Base-by-base conservation (phyloP, 1,140 invertebrate genomes). In the Thaumetopoea pityocampa region DNA sequence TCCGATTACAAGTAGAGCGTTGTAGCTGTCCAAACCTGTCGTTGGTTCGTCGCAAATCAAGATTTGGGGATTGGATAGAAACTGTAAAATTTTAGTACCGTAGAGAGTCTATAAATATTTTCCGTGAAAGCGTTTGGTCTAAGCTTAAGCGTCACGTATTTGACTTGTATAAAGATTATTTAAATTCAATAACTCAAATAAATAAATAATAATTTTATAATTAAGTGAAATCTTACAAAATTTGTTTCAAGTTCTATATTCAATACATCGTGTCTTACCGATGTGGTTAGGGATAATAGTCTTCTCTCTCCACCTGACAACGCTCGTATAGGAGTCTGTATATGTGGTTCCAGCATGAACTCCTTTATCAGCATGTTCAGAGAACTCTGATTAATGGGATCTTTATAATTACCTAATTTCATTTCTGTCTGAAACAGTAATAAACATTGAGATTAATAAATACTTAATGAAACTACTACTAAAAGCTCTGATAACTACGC, bases 41-140 rank as follows among this genome's bases (percentile, higher is more conserved):
- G 93, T 95, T 10, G 93, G 93, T 61, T 95, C 93, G 69, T 95
- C 93, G 51, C 92, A 93, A 49, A 94, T 93, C 7, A 95, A 59
- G 17, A 95, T 87, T 35, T 87, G 87, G 5, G 92, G 93, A 70
- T 93, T 91, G 10, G 89, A 92, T 7, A 94, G 72, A 0, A 94
- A 71, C 89, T 92, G 42, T 17, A 71, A 62, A 27, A 28, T 16
- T 1, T 18, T 4, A 6, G 17, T 18, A 4, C 3, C 17, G 3
- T 3, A 6, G 6, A 18, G 17, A 4, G 6, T 18, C 6, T 3
- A 18, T 18, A 18, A 18, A 18, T 6, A 3, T 18, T 4, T 8
- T 14, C 27, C 4, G 22, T 18, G 19, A 30, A n/a, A n/a, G n/a
- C n/a, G n/a, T n/a, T n/a, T n/a, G n/a, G n/a, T n/a, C n/a, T n/a